These are phyloP conservation scores for Nemotelus nigrinus DNA, from an alignment of 2,888 invertebrate genomes.

Conservation along the genomic window DNA sequence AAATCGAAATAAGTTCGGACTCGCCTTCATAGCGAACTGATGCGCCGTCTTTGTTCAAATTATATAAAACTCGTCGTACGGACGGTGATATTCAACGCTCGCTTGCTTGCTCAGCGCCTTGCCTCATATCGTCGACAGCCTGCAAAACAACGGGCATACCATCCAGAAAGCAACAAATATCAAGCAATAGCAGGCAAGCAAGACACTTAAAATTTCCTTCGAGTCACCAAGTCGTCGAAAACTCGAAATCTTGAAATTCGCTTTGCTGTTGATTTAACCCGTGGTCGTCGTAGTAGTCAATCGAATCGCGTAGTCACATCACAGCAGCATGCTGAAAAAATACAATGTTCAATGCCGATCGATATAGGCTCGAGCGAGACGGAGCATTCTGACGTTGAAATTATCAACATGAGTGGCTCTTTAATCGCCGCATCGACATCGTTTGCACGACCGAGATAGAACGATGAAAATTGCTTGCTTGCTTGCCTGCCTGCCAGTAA, in stretches of 20 bases:
- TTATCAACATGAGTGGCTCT: slow-evolving; percentile 11
- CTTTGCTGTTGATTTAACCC: slow-evolving; percentile 22
- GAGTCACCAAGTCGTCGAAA: slow-evolving; percentile 37
- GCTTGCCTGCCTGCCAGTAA: background rate
- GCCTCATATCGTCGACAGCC: background rate
- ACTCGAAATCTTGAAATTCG: slow-evolving; percentile 29
- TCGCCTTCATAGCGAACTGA: slow-evolving; percentile 11
- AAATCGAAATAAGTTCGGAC: slow-evolving; percentile 5
- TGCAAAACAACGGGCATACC: slow-evolving; percentile 2
- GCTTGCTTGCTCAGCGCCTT: slow-evolving; percentile 12
- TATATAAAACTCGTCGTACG: slow-evolving; percentile 26
- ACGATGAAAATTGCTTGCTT: slow-evolving; percentile 12
- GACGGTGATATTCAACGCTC: background rate
- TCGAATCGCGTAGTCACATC: background rate
- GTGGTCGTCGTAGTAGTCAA: background rate
- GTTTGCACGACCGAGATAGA: slow-evolving; percentile 29
- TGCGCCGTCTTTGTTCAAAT: slow-evolving; percentile 42
- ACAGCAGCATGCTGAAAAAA: slow-evolving; percentile 24
- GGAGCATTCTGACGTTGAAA: slow-evolving; percentile 19
- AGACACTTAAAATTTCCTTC: slow-evolving; percentile 15
- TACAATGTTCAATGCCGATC: slow-evolving; percentile 12
- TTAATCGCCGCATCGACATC: slow-evolving; percentile 11
- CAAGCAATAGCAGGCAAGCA: background rate
- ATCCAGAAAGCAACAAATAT: background rate
- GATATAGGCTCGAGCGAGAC: background rate